Conservation (phyloP, 1,140 invertebrate species). For the Aculops lycopersici region DNA sequence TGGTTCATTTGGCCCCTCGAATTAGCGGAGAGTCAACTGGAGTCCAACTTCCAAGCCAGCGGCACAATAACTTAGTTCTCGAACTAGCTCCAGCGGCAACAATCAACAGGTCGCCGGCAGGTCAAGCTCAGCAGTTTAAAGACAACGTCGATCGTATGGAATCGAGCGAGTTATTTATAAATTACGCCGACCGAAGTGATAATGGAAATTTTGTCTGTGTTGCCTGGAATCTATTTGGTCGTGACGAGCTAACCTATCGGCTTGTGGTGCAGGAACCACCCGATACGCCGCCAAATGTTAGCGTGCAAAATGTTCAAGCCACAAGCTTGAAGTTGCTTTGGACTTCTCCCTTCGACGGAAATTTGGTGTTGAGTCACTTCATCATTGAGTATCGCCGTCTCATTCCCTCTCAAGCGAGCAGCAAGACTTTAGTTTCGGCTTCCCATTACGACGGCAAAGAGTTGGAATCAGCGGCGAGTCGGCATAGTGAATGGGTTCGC, state of each 20-base stretch:
- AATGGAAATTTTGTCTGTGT: slow-evolving; percentile 9
- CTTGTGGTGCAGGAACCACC: slow-evolving; percentile 33
- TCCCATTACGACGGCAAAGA: background rate
- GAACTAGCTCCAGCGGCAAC: too few relatives aligned
- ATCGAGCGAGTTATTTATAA: slow-evolving; percentile 45
- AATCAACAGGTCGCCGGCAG: too few relatives aligned
- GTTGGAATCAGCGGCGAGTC: background rate
- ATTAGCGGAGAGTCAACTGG: too few relatives aligned
- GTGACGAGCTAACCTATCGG: slow-evolving; percentile 78
- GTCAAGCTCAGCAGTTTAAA: too few relatives aligned
- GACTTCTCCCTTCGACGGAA: slow-evolving; percentile 44
- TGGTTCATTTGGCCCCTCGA: too few relatives aligned
- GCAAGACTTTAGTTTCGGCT: too few relatives aligned
- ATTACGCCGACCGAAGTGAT: slow-evolving; percentile 36
- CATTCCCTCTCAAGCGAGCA: background rate
- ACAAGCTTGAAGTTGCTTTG: slow-evolving; percentile 9
- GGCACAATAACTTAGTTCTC: too few relatives aligned
- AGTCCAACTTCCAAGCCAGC: too few relatives aligned
- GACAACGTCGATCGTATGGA: too few relatives aligned
- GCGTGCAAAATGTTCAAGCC: slow-evolving; percentile 8
- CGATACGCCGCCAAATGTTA: slow-evolving; percentile 7
- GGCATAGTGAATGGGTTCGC: background rate
- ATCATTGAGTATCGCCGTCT: slow-evolving; percentile 56
- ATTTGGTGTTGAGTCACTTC: slow-evolving; percentile 59
- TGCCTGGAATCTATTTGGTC: slow-evolving; percentile 30